Conservation (phyloP, 1,140 invertebrate species). For the Phortica variegata region DNA sequence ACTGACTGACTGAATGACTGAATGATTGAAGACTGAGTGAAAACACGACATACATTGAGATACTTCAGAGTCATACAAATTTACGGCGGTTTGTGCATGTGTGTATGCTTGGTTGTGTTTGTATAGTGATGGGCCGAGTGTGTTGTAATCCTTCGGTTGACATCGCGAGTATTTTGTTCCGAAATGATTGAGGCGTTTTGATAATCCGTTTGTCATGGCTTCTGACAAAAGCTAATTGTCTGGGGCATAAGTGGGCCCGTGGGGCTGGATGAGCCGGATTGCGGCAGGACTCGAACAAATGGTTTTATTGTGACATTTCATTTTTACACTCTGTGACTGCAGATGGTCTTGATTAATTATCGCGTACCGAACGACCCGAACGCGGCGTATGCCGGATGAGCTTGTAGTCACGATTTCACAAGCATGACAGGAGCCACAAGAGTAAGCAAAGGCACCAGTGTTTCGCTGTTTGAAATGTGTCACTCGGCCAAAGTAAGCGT, state of each 20-base stretch:
- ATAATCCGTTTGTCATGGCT: constrained; percentile 38
- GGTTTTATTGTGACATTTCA: constrained; percentile 43
- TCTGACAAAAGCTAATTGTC: constrained; percentile 38
- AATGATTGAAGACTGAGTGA: too few relatives aligned
- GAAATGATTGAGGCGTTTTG: constrained; percentile 37
- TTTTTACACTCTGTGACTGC: constrained; percentile 37
- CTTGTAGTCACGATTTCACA: constrained; percentile 20
- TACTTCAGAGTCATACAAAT: too few relatives aligned
- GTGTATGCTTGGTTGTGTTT: neutral
- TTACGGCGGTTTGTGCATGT: neutral
- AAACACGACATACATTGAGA: too few relatives aligned
- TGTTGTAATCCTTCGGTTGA: neutral
- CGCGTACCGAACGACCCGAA: constrained; percentile 26
- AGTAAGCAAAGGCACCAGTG: constrained; percentile 16
- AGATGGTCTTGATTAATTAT: constrained; percentile 42
- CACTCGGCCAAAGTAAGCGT: constrained; percentile 3
- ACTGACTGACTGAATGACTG: too few relatives aligned
- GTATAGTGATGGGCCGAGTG: neutral
- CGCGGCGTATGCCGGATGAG: constrained; percentile 21
- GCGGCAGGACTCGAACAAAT: constrained; percentile 26
- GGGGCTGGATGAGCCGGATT: constrained; percentile 4
- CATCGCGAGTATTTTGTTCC: constrained; percentile 14
- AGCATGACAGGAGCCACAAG: constrained; percentile 16
- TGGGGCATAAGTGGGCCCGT: constrained; percentile 8
- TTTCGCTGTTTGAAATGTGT: neutral